These are phyloP conservation scores for Bubo bubo DNA, from an alignment of 2,113 vertebrate genomes.

Conservation along the genomic window DNA sequence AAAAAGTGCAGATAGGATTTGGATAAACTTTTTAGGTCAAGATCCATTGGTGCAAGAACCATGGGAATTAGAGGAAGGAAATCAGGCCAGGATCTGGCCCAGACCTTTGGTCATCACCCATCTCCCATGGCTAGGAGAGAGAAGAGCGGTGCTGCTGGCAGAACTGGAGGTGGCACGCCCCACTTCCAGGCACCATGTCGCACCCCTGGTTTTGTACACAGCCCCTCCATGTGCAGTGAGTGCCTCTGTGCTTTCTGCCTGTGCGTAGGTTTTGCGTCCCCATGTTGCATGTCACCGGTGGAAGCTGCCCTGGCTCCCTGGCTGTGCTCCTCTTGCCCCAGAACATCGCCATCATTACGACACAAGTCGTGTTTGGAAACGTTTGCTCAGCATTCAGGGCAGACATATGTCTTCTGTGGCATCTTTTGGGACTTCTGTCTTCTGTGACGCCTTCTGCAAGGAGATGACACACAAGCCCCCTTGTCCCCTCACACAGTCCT, in stretches of 20 bases:
- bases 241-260: neutral
- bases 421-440: neutral
- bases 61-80: neutral
- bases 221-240: fast-evolving
- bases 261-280: neutral
- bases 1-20: neutral
- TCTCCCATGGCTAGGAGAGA: fast-evolving
- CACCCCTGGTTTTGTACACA: neutral
- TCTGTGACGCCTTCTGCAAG: neutral
- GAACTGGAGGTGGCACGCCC: neutral
- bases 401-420: fast-evolving
- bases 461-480: neutral
- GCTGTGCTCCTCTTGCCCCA: neutral
- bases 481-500: neutral
- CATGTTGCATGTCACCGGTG: fast-evolving
- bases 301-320: neutral
- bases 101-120: neutral
- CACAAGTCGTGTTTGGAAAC: fast-evolving
- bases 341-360: fast-evolving
- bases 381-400: neutral
- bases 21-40: neutral
- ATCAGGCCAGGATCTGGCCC: neutral
- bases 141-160: fast-evolving
- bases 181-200: neutral
- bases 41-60: neutral